These are phyloP conservation scores for Callyntrura guangdongensis DNA, from an alignment of 2,888 invertebrate species.

Conservation along the genomic window DNA sequence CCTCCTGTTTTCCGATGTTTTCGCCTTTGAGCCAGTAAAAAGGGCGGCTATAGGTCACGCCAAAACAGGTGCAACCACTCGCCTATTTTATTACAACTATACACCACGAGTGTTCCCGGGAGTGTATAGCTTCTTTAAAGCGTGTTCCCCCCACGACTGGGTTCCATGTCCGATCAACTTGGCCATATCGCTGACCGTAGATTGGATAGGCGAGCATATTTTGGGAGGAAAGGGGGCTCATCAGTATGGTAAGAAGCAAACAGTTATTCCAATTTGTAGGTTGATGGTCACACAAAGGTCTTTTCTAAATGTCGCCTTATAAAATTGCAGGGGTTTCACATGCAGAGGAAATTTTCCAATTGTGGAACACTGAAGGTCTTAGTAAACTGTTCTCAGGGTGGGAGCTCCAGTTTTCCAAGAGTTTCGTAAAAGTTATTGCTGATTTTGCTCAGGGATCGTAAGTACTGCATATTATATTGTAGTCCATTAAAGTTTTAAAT, in stretches of 20 bases:
- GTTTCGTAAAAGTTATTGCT: not conserved
- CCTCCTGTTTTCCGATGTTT: not conserved
- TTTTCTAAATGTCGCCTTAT: not conserved
- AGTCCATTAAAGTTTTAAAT: not conserved
- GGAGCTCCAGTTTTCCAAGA: not conserved
- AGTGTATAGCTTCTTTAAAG: not conserved
- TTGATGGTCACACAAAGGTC: not conserved
- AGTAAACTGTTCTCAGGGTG: not conserved
- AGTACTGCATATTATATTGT: not conserved
- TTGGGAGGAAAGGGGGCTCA: constrained; percentile 23
- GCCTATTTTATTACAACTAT: not conserved
- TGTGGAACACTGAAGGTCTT: not conserved
- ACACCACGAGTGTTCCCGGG: not conserved
- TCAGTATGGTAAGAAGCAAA: constrained; percentile 4
- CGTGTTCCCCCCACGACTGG: not conserved
- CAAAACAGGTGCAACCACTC: not conserved
- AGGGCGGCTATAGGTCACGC: constrained; percentile 2
- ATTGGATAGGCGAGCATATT: not conserved
- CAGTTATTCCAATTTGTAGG: not conserved
- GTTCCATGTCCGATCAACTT: not conserved
- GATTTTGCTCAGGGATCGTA: constrained; percentile 2
- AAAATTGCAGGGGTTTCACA: no score
- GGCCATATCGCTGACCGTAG: not conserved
- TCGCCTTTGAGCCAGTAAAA: not conserved
- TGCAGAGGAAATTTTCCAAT: not conserved